phyloP scores from a whole-genome alignment of 2,797 vertebrate species.

The Xerus rutilus region DNA sequence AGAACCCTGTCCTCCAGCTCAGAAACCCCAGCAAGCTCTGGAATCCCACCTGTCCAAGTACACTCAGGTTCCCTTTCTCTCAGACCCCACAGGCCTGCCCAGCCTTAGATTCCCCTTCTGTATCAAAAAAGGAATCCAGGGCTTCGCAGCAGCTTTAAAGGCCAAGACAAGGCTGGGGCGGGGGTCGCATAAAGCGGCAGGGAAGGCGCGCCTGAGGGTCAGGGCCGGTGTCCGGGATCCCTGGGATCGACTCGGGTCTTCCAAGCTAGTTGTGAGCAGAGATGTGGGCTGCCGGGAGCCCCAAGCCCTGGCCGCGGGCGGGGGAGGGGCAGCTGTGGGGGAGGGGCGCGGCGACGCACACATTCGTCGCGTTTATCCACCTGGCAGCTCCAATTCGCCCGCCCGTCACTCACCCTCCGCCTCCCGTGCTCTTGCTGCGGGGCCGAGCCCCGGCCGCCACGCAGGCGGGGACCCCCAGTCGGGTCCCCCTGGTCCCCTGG shows the following conservation, averaged over 20 bases:
- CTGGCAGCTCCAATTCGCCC: constrained; percentile 78
- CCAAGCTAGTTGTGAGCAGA: background rate
- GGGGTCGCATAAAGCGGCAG: background rate
- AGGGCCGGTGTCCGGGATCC: background rate
- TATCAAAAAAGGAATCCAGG: background rate
- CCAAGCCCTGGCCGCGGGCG: rapidly evolving
- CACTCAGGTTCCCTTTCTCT: background rate
- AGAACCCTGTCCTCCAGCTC: background rate
- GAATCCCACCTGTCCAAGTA: background rate
- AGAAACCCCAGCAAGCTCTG: background rate
- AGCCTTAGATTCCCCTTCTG: background rate
- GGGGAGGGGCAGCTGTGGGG: background rate
- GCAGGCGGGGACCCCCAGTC: background rate
- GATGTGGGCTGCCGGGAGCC: rapidly evolving
- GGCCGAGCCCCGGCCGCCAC: background rate
- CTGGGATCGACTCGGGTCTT: background rate
- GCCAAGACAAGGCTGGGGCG: constrained; percentile 34
- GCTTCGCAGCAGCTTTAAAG: background rate
- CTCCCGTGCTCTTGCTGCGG: background rate
- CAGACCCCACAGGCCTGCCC: background rate
- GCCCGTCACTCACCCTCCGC: constrained; percentile 74
- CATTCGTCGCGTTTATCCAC: constrained; percentile 75
- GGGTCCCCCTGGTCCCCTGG: background rate
- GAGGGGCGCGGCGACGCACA: constrained; percentile 6
- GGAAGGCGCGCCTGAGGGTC: background rate